Base-by-base conservation (phyloP, 2,797 vertebrate species). In the Poecilia velifera region DNA sequence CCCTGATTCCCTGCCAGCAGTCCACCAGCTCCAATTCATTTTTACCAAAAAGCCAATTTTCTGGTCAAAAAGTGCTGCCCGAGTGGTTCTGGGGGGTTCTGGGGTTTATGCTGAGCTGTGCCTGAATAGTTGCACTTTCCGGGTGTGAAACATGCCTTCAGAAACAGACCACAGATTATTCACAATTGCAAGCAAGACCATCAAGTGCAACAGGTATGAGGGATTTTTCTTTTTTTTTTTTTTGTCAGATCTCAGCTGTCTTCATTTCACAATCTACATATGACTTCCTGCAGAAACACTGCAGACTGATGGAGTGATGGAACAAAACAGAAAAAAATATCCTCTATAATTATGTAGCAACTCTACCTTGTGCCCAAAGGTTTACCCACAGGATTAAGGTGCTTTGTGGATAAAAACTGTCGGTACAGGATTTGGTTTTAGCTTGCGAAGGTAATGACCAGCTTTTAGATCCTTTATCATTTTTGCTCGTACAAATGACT, bases 21-120 rank as follows among this genome's bases (percentile, higher is more conserved):
- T 84, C 83, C 78, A 46, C 76, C 71, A 86, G 71, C 70, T 84
- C 53, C 74, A 84, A 90, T 76, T 92, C 84, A 86, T 87, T 73
- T 84, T 74, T 85, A 78, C 76, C 72, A 10, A 85, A 64, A 76
- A 70, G 72, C 6, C 16, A 59, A 53, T 62, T 71, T 57, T 83
- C 25, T 49, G 76, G 41, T 83, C 68, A 57, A 81, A 75, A 80
- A 74, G 7, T 68, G 71, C 10, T 79, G 62, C 41, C 55, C 72
- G 62, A 34, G 74, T 45, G 82, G 62, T 34, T 68, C 20, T 39
- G 31, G 75, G 64, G 74, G 82, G 62, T 34, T 68, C 20, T 39
- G 31, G 75, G 64, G 74, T 43, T 73, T 76, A 18, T 16, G 39
- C 53, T 46, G 76, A 77, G 62, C 80, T 86, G 39, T 71, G 72